phyloP scores from a whole-genome alignment of 2,113 vertebrate species.

The Deroptyus accipitrinus region DNA sequence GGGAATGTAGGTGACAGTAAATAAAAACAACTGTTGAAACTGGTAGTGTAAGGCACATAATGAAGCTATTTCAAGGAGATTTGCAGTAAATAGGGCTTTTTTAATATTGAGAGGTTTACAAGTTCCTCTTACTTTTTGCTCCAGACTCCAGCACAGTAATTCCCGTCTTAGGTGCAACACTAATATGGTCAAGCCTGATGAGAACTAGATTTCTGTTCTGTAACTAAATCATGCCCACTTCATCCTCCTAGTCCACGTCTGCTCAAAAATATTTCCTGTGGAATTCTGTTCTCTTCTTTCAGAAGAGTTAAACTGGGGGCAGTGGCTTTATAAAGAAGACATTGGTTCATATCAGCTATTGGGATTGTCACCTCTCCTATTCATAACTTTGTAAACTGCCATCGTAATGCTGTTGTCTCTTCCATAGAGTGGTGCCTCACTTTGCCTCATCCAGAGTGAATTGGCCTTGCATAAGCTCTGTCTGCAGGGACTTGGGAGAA shows the following conservation, averaged over 20 bases:
- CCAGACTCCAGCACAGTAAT: neutral
- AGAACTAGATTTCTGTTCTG: neutral
- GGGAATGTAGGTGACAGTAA: conserved; percentile 10
- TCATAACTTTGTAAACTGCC: neutral
- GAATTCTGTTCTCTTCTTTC: neutral
- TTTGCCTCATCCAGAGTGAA: neutral
- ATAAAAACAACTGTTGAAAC: neutral
- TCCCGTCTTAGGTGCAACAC: neutral
- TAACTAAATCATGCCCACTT: neutral
- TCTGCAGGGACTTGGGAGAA: neutral
- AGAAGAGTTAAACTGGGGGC: neutral
- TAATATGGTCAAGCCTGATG: neutral
- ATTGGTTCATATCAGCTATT: neutral
- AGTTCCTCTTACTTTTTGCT: neutral
- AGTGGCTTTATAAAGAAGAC: neutral
- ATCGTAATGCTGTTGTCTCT: neutral
- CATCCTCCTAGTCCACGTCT: neutral
- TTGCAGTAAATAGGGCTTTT: neutral
- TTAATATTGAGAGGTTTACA: neutral
- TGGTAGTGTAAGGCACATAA: neutral
- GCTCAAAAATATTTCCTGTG: neutral
- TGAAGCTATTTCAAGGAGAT: neutral
- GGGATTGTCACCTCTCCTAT: neutral
- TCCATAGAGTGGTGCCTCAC: neutral
- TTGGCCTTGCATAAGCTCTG: neutral